Percentiles rank a stretch among this genome's conserved stretches.
Evolutionary conservation across 1,140 invertebrate genomes (phyloP).

Genomic region (Zaprionus tsacasi): DNA sequence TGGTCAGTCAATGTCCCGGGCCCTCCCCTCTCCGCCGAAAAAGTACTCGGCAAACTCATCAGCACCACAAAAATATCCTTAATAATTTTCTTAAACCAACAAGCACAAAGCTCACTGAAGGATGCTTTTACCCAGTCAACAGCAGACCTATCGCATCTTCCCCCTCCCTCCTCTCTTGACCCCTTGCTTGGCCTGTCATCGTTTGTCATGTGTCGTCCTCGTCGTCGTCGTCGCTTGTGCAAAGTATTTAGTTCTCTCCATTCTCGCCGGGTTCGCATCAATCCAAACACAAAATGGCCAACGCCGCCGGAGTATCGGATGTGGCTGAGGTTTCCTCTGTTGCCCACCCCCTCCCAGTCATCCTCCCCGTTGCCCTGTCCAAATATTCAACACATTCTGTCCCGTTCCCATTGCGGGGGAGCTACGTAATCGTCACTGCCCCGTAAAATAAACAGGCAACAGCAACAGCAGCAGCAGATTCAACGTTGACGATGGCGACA

Average conservation of each 20-base stretch:
- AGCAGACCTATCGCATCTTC: conserved; percentile 6
- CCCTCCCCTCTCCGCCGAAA: conserved; percentile 50
- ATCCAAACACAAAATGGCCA: conserved; percentile 82
- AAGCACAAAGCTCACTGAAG: conserved; percentile 75
- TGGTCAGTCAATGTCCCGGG: conserved; percentile 58
- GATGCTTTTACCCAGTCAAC: conserved; percentile 77
- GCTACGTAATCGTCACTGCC: conserved; percentile 73
- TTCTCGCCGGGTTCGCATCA: conserved; percentile 68
- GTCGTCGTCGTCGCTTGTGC: conserved; percentile 51
- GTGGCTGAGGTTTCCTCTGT: conserved; percentile 78
- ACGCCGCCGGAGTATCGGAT: conserved; percentile 71
- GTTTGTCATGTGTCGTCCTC: conserved; percentile 77
- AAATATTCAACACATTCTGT: conserved; percentile 25
- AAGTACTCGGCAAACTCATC: conserved; percentile 83
- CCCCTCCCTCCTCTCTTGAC: neutral
- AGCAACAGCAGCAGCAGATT: conserved; percentile 37
- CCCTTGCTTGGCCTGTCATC: conserved; percentile 62
- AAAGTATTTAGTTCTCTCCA: conserved; percentile 75
- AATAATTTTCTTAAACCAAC: conserved; percentile 84
- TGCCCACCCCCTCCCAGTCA: neutral
- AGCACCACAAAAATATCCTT: conserved; percentile 83
- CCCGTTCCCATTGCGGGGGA: conserved; percentile 19
- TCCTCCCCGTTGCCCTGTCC: conserved; percentile 27
- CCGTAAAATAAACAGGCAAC: conserved; percentile 78
- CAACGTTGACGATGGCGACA: conserved; percentile 59